A percentile compares a stretch with the other conserved stretches of the same genome.
Conservation (phyloP, 2,113 vertebrate genomes). For the Xiphophorus couchianus region DNA sequence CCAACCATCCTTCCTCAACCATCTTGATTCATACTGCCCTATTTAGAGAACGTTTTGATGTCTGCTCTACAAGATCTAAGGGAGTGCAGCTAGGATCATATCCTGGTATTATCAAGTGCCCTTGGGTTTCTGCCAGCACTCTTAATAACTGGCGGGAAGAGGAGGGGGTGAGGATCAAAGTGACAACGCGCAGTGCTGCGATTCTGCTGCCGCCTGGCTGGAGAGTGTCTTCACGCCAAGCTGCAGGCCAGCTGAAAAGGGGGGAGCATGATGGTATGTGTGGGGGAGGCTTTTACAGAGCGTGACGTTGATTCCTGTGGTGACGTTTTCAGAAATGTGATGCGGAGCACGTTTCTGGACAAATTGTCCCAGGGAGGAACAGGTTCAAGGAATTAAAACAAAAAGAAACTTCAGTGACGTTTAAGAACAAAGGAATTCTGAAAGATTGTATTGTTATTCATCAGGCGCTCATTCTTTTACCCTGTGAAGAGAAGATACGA, state of each 20-base stretch:
- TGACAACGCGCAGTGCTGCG: slow-evolving; percentile 51
- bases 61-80: slow-evolving; percentile 57
- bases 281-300: slow-evolving; percentile 14
- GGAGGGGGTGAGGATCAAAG: slow-evolving; percentile 64
- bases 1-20: slow-evolving; percentile 42
- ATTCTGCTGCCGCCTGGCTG: slow-evolving; percentile 51
- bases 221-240: slow-evolving; percentile 39
- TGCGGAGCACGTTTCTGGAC: slow-evolving; percentile 3
- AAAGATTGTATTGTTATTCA: background rate
- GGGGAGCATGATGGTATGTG: slow-evolving; percentile 8
- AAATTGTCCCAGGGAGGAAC: background rate
- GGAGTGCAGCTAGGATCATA: slow-evolving; percentile 57
- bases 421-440: background rate
- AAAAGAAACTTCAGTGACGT: background rate
- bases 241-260: slow-evolving; percentile 21
- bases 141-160: slow-evolving; percentile 59
- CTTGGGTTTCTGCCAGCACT: slow-evolving; percentile 62
- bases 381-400: background rate
- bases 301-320: slow-evolving; percentile 10
- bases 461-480: background rate
- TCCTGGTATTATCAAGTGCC: slow-evolving; percentile 71
- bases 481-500: background rate
- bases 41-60: slow-evolving; percentile 67
- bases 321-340: slow-evolving; percentile 1
- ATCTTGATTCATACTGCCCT: slow-evolving; percentile 48